Evolutionary conservation across 2,888 invertebrate species (phyloP), one percentile per base, ranked within the genome.

Genomic region (Meliscaeva auricollis): DNA sequence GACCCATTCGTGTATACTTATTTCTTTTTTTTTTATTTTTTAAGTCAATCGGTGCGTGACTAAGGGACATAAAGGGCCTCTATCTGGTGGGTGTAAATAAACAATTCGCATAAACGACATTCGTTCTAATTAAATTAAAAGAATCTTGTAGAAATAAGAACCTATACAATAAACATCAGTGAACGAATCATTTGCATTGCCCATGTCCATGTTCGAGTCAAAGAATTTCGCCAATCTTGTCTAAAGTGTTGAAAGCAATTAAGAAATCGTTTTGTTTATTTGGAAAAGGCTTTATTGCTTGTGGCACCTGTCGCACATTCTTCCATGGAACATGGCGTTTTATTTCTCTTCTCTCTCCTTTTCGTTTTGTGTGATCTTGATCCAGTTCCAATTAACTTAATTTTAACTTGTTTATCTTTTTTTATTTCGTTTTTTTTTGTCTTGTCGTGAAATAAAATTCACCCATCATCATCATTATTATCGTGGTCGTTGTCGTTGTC

Each of bases 311-410:
- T 68, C 82, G 78, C 68, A 62, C 13, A 62, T 22, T 41, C 32
- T 48, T 30, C 50, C 7, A 7, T 8, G 60, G 6, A 22, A 17
- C 35, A 17, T 11, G 38, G 41, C 15, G n/a, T n/a, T 38, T 48
- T 2, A 15, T 17, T 6, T 17, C n/a, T 41, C 26, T 3, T 38
- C 72, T 35, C 22, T n/a, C 3, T 20, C 3, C 3, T 20, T 17
- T 26, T 54, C 30, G n/a, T 15, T 44, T 32, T 22, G 11, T 72
- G 54, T 44, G 80, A 70, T 75, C 84, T 80, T 85, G 80, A 80
- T 75, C 84, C 84, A 76, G 60, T 85, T 76, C 76, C 76, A 85
- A 85, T 85, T 80, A 82, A 73, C 64, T 82, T 76, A 83, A 83
- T 84, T 84, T 75, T 52, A 58, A 64, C 35, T 62, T 70, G 60